phyloP scores from a whole-genome alignment of 2,888 invertebrate genomes.

The Salticus scenicus region DNA sequence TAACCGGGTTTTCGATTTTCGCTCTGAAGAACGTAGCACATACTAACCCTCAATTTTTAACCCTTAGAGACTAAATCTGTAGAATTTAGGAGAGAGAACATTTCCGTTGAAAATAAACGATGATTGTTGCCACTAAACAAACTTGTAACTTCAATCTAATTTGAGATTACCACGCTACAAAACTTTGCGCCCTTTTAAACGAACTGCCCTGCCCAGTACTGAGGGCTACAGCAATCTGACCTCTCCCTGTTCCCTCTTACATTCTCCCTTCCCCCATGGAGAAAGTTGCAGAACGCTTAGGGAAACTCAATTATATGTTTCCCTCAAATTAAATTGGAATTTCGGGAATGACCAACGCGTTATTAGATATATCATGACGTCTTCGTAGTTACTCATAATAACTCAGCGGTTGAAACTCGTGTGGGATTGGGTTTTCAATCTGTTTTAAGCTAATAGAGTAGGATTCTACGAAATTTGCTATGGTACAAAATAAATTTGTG shows the following conservation, averaged over 20 bases:
- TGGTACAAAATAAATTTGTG: background rate
- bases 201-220: constrained; percentile 6
- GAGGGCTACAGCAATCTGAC: background rate
- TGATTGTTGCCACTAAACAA: constrained; percentile 28
- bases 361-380: constrained; percentile 38
- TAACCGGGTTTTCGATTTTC: background rate
- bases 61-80: background rate
- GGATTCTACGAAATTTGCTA: background rate
- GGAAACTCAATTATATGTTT: constrained; percentile 55
- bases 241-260: background rate
- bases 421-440: constrained; percentile 25
- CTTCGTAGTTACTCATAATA: background rate
- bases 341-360: constrained; percentile 50
- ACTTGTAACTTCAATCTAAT: constrained; percentile 34
- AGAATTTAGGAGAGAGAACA: background rate
- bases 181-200: background rate
- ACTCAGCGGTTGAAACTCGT: background rate
- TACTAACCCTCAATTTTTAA: constrained; percentile 4
- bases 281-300: background rate
- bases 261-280: background rate
- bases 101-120: constrained; percentile 29
- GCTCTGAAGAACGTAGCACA: no score
- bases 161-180: background rate
- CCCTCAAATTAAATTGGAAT: constrained; percentile 58
- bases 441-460: constrained; percentile 3